Evolutionary conservation across 2,888 invertebrate genomes (phyloP).

Genomic region (Neuroscelio doddi): DNA sequence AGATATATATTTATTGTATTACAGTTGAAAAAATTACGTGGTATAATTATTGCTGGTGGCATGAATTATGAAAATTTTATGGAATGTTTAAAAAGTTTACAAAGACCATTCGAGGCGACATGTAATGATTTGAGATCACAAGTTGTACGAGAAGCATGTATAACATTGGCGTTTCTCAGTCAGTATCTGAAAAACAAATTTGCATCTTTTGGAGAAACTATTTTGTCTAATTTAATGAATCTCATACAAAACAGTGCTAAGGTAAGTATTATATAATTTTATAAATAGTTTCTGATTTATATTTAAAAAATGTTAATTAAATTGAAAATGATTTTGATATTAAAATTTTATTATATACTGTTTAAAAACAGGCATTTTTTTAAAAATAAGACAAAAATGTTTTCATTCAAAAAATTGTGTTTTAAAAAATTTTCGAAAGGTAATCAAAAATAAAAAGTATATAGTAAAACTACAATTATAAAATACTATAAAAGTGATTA

Average conservation of each 20-base stretch:
- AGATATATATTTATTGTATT: slow-evolving; percentile 49
- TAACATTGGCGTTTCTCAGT: slow-evolving; percentile 93
- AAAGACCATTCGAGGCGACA: slow-evolving; percentile 85
- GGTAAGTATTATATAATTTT: slow-evolving; percentile 73
- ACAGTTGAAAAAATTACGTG: slow-evolving; percentile 89
- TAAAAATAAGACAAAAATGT: too few relatives aligned
- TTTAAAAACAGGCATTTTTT: too few relatives aligned
- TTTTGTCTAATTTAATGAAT: slow-evolving; percentile 88
- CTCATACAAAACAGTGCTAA: slow-evolving; percentile 97
- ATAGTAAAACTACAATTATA: too few relatives aligned
- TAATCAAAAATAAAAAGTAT: too few relatives aligned
- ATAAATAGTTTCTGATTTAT: background rate
- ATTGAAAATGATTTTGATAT: slow-evolving; percentile 51
- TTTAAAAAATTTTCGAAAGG: too few relatives aligned
- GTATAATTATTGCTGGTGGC: slow-evolving; percentile 87
- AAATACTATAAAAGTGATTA: too few relatives aligned
- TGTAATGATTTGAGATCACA: slow-evolving; percentile 93
- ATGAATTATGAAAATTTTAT: slow-evolving; percentile 82
- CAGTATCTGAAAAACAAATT: slow-evolving; percentile 87
- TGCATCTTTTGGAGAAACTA: slow-evolving; percentile 88
- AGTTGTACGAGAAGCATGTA: slow-evolving; percentile 96
- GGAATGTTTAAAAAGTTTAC: slow-evolving; percentile 83
- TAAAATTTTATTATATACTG: too few relatives aligned
- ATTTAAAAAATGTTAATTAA: background rate
- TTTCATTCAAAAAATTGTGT: too few relatives aligned